Conservation (phyloP, 2,888 invertebrate species). For the Eupithecia subumbrata region DNA sequence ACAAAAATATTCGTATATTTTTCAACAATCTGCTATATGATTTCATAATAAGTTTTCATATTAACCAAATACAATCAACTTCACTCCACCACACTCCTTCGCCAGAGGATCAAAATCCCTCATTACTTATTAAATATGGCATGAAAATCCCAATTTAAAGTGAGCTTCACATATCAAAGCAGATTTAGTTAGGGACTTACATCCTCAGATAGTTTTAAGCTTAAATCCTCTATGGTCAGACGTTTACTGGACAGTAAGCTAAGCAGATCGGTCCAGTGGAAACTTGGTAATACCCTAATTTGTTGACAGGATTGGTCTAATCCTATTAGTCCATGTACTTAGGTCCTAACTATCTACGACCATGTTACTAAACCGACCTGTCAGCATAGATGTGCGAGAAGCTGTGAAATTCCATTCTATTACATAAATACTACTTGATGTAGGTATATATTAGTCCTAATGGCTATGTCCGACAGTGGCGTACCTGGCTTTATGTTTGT, state of each 20-base stretch:
- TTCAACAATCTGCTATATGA: too few species aligned
- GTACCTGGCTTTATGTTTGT: not conserved
- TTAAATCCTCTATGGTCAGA: not conserved
- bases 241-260: not conserved
- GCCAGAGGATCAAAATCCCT: not conserved
- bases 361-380: not conserved
- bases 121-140: not conserved
- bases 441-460: not conserved
- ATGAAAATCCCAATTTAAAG: not conserved
- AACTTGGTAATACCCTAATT: constrained; percentile 15
- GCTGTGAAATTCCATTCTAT: constrained; percentile 5
- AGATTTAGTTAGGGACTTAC: not conserved
- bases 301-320: constrained; percentile 9
- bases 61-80: not conserved
- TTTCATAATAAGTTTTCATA: too few species aligned
- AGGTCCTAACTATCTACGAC: not conserved
- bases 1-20: too few species aligned
- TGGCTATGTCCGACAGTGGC: not conserved
- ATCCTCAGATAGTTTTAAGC: constrained; percentile 3
- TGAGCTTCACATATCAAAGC: not conserved
- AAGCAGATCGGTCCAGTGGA: not conserved
- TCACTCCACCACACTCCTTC: not conserved
- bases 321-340: not conserved
- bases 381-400: constrained; percentile 3
- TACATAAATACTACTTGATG: not conserved